Base-by-base conservation (phyloP, 2,888 invertebrate genomes). In the Glyphotaelius pellucidus region DNA sequence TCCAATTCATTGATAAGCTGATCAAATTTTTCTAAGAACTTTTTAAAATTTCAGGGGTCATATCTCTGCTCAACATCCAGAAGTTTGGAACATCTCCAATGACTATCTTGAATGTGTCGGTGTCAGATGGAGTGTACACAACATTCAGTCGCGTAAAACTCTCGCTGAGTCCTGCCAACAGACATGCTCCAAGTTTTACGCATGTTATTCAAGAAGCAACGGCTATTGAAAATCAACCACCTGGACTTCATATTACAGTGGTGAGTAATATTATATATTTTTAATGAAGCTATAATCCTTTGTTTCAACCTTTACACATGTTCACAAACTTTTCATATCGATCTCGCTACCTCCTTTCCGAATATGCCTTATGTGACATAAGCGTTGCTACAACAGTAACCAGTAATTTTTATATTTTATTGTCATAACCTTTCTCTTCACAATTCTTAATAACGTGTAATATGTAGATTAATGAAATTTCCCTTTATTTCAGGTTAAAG, bases 81-180 rank as follows among this genome's bases (percentile, higher is more conserved):
- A 97, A 97, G 94, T 97, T 97, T 94, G 97, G 97, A 12, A 97
- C 97, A 87, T 96, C 96, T 93, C 96, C 97, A 90, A 95, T 96
- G 90, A 97, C 97, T 94, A 95, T 97, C 92, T 96, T 99, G 92
- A 99, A 99, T 96, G 97, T 99, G 67, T 99, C 99, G 1, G 99
- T 99, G 80, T 98, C 98, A 91, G 99, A 99, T 96, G 99, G 99
- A 67, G 98, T 99, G 80, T 99, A 99, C 95, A 99, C 98, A 12
- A 98, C 97, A 93, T 99, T 98, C 95, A 97, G 98, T 1, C 96
- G 98, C 93, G 96, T 98, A 30, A 98, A 98, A 95, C 97, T 98
- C 89, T 97, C 98, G 94, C 96, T 98, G 93, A 95, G 98, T 92
- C 97, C 98, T 14, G 97, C 98, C 93, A 99, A 99, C 96, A 96